phyloP scores from a whole-genome alignment of 2,113 vertebrate species.

The Phalacrocorax aristotelis region DNA sequence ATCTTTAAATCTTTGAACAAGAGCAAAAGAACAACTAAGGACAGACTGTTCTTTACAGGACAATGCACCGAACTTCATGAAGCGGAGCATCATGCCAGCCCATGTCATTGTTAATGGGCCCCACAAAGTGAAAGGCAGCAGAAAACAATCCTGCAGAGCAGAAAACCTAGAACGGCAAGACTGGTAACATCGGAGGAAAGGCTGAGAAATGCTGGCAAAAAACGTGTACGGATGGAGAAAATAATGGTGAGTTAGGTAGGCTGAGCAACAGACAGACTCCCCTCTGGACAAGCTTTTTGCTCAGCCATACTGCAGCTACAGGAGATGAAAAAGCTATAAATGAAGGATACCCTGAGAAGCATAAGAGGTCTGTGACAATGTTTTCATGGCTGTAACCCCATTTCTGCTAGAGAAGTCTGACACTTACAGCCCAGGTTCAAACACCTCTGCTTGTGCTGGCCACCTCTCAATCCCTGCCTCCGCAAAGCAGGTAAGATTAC shows the following conservation, averaged over 20 bases:
- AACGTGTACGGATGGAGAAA: neutral
- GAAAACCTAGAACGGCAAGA: neutral
- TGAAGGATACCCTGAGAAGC: neutral
- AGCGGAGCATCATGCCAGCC: neutral
- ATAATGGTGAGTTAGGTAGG: neutral
- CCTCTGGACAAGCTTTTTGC: neutral
- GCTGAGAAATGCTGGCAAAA: neutral
- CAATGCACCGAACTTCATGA: neutral
- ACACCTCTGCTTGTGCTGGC: neutral
- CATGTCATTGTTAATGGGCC: neutral
- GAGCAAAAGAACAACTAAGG: neutral
- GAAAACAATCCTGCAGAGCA: neutral
- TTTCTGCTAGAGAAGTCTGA: neutral
- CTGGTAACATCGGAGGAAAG: neutral
- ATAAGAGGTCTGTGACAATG: neutral
- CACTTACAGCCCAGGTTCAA: neutral
- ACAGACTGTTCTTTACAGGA: conserved; percentile 35
- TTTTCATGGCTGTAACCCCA: neutral
- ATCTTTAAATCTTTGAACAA: conserved; percentile 37
- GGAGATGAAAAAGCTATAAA: neutral
- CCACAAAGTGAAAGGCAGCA: neutral
- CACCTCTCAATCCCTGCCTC: neutral
- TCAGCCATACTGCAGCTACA: neutral
- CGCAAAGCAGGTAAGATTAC: neutral
- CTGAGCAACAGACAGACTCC: neutral